Evolutionary conservation across 2,888 invertebrate genomes (phyloP), one percentile per base, ranked within the genome.

Genomic region (Rutpela maculata): DNA sequence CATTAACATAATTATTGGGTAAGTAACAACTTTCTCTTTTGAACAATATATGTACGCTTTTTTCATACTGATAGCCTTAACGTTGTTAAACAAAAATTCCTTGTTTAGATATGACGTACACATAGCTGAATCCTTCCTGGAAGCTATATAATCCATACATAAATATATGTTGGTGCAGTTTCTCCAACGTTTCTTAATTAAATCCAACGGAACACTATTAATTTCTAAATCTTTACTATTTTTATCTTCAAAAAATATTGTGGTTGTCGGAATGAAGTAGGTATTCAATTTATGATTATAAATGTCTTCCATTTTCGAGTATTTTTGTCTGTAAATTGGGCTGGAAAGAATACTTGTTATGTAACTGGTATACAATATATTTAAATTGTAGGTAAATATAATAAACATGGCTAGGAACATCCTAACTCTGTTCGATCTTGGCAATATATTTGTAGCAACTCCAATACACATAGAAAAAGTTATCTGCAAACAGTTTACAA

Each of bases 1-100:
- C 82, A 87, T 84, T n/a, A 87, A 75, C 81, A 89, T 86, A 81
- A 87, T 87, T 6, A 89, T 77, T 0, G 88, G 88, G 81, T 85
- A 87, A 15, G 84, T 85, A 5, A 87, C 85, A 0, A 88, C 84
- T 19, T 85, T 84, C 2, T 85, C 77, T 38, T 84, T 80, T 60
- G 88, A 82, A 66, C 85, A 85, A 67, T 85, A 83, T 19, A 87
- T 79, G 31, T 84, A 69, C 0, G 84, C 3, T 18, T 84, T 78
- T 19, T 84, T 83, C 26, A 83, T 82, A 19, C 77, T 38, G 56
- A 85, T 81, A n/a, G 84, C 79, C 11, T 84, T 78, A 55, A 86
- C 86, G 56, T 82, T 83, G 43, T 82, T 82, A 15, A 83, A 80
- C 15, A 85, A 71, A 78, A 87, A 87, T 68, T 86, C 80, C 55